A percentile compares a stretch with the other conserved stretches of the same genome.
Evolutionary conservation across 2,888 invertebrate genomes (phyloP).

Genomic region (Agonopterix alstromeriana): DNA sequence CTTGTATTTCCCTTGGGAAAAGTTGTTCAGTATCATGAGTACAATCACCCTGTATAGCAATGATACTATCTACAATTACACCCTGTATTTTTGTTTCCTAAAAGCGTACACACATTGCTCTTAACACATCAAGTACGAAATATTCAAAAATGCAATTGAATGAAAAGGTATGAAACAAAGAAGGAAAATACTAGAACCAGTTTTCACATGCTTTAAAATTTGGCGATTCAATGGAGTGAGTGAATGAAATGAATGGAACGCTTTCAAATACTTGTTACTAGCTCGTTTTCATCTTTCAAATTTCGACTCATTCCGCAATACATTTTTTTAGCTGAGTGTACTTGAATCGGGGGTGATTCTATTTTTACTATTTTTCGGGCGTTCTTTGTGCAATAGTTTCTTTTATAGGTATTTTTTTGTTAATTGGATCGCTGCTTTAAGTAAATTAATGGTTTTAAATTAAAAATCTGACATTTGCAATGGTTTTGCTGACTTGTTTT

Average conservation of each 20-base stretch:
- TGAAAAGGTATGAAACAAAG: background rate
- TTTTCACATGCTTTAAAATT: conserved; percentile 9
- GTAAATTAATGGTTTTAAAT: background rate
- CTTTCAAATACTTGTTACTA: conserved; percentile 9
- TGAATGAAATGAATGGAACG: conserved; percentile 7
- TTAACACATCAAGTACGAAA: no score
- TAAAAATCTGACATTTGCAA: no score
- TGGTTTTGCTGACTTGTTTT: no score
- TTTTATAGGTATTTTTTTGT: background rate
- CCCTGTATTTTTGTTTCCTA: no score
- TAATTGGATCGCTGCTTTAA: background rate
- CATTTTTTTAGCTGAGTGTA: conserved; percentile 5
- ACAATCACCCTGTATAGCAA: no score
- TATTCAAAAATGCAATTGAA: background rate
- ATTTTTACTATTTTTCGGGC: conserved; percentile 4
- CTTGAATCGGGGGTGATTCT: conserved; percentile 7
- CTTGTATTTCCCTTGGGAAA: no score
- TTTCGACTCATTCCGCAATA: conserved; percentile 1
- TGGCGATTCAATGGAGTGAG: conserved; percentile 19
- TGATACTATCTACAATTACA: no score
- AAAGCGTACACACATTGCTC: no score
- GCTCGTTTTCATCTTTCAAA: conserved; percentile 3
- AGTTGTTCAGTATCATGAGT: no score
- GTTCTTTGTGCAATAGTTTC: conserved; percentile 10
- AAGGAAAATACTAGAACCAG: background rate